Base-by-base conservation (phyloP, 2,113 vertebrate species). In the Hippocampus mohnikei region DNA sequence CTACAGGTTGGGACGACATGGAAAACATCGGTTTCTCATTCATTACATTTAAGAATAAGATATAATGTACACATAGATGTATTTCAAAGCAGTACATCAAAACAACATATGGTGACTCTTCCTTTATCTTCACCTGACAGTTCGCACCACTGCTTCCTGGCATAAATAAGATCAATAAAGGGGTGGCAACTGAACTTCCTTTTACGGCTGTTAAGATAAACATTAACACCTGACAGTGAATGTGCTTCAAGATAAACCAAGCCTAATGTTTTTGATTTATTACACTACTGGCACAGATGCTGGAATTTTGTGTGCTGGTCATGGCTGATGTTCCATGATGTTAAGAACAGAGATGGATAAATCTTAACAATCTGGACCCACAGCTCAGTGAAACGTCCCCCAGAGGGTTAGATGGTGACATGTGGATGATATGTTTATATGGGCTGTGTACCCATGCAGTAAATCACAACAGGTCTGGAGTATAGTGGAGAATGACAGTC, bases 151-250 rank as follows among this genome's bases (percentile, higher is more conserved):
- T 33, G 78, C 79, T 87, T 84, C 84, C 86, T 87, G 76, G 72
- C 73, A 84, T 78, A 81, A 88, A 91, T 85, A 84, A 81, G 88
- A 86, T 89, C 84, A 89, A 85, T 89, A 85, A 89, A 85, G 84
- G 81, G 80, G 74, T 74, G 73, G 76, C 78, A 86, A 80, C 68
- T 76, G 72, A 85, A 77, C 83, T 84, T 90, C 80, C 78, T 68
- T 90, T 91, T 89, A 89, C 77, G 79, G 83, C 80, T 75, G 58
- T 77, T 66, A 81, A 84, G 73, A 90, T 86, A 89, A 91, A 88
- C 83, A 89, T 80, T 90, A 78, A 82, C 88, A 88, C 76, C 82
- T 87, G 87, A 85, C 77, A 81, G 83, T 83, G 77, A 86, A 88
- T 83, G 80, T 73, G 81, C 75, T 78, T 66, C 42, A 62, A 88